Conservation (phyloP, 64 coral and sea anemone genomes). For the Stylophora pistillata region DNA sequence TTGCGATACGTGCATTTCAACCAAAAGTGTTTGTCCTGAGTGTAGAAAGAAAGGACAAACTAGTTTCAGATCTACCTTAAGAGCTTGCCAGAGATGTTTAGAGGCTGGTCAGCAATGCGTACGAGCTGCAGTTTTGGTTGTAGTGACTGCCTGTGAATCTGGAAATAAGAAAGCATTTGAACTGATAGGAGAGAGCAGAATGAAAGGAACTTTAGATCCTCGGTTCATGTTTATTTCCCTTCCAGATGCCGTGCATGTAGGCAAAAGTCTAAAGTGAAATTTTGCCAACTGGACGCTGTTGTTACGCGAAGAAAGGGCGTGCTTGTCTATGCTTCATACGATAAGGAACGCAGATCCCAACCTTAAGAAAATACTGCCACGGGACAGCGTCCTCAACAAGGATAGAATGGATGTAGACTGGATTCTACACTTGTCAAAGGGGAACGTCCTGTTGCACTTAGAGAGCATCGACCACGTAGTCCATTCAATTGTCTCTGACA, state of each 20-base stretch:
- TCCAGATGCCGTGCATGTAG: constrained; percentile 12
- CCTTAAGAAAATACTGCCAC: constrained; percentile 42
- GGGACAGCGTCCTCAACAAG: constrained; percentile 48
- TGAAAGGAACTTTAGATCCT: constrained; percentile 19
- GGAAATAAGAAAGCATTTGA: constrained; percentile 76
- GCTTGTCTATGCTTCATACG: constrained; percentile 49
- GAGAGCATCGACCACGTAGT: constrained; percentile 31
- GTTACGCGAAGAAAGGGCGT: constrained; percentile 10
- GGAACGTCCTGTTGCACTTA: neutral
- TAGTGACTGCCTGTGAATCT: constrained; percentile 60
- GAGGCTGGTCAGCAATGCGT: constrained; percentile 30
- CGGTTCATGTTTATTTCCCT: constrained; percentile 43
- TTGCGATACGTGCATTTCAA: neutral
- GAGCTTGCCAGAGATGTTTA: constrained; percentile 33
- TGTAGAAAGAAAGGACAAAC: constrained; percentile 34
- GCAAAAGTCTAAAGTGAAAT: constrained; percentile 23
- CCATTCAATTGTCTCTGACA: constrained; percentile 75
- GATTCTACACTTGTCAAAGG: constrained; percentile 15
- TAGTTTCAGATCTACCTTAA: neutral
- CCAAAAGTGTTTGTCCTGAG: constrained; percentile 2
- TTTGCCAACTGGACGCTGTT: too few species aligned
- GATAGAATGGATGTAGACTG: constrained; percentile 74
- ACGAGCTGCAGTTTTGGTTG: constrained; percentile 44
- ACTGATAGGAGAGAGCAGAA: constrained; percentile 40
- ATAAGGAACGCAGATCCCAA: constrained; percentile 22